A percentile compares a stretch with the other conserved stretches of the same genome.
These are phyloP conservation scores for Heterotilapia buettikoferi DNA, from an alignment of 2,113 vertebrate species.

Conservation along the genomic window DNA sequence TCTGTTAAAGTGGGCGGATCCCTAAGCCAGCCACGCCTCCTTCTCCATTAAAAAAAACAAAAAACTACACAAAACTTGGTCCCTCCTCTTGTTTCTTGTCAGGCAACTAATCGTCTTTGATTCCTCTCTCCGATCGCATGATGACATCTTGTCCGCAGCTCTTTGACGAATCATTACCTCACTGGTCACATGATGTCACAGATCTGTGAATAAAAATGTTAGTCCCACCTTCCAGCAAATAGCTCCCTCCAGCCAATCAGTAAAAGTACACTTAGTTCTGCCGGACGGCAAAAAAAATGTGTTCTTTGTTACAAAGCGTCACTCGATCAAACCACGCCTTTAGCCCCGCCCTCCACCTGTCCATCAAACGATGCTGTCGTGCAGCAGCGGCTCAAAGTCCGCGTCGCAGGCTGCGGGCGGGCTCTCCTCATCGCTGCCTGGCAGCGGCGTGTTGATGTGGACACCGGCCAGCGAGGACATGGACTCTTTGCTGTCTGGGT, in stretches of 20 bases:
- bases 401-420: constrained; percentile 69
- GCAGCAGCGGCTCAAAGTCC: constrained; percentile 88
- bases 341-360: not conserved
- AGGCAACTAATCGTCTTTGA: not conserved
- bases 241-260: not conserved
- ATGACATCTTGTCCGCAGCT: not conserved
- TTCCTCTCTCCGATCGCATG: not conserved
- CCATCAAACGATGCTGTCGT: constrained; percentile 84
- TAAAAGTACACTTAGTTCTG: not conserved
- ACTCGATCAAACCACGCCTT: not conserved
- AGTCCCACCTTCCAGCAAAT: not conserved
- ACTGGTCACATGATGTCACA: not conserved
- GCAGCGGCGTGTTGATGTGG: constrained; percentile 74
- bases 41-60: not conserved
- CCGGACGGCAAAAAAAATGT: not conserved
- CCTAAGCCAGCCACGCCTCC: not conserved
- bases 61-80: not conserved
- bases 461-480: constrained; percentile 62
- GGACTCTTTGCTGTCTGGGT: constrained; percentile 74
- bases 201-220: not conserved
- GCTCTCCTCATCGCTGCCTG: constrained; percentile 79
- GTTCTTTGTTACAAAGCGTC: not conserved
- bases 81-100: not conserved
- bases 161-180: not conserved
- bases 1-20: not conserved